Base-by-base conservation (phyloP, 2,888 invertebrate species). In the Calameuta pallipes region DNA sequence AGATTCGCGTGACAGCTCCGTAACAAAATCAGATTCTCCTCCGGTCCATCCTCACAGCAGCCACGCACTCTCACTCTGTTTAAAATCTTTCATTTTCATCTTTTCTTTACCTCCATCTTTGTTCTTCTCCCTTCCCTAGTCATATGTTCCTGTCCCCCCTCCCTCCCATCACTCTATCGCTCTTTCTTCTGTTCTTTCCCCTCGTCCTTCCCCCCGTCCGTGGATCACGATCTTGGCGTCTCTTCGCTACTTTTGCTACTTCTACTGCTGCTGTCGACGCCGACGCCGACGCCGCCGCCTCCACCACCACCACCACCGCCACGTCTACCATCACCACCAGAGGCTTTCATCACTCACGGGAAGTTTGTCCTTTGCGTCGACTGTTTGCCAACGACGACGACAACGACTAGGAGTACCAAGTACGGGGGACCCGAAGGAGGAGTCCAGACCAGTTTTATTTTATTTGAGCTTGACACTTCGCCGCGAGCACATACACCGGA, bases 391-490 rank as follows among this genome's bases (percentile, higher is more conserved):
- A 34, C 34, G 77, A 83, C 83, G 84, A 82, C 81, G 79, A 78
- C 78, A 78, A 80, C 74, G 77, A 80, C 80, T 82, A 82, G 83
- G 81, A 83, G 85, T 79, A 82, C 83, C 83, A 82, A 31, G 41
- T 81, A 77, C 80, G 84, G 81, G 81, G 82, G 79, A 83, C 84
- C 86, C 85, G 79, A 82, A 85, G 87, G 87, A 85, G 86, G 23
- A 4, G 56, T 23, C 56, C 56, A 9, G 56, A 23, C 56, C 9
- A 56, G 56, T 90, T 89, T 89, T 90, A 87, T 90, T 89, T 90
- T 90, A 89, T 89, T 90, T 87, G 84, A 87, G 87, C 84, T 87
- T 87, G 89, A 88, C 87, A 87, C 88, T 88, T 87, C 83, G 88
- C 83, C 85, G 89, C 79, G 89, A 86, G 85, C 86, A 85, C 83